Percentiles rank a stretch among this genome's conserved stretches.
These are phyloP conservation scores for Xyrichtys novacula DNA, from an alignment of 2,797 vertebrate genomes.

Conservation along the genomic window DNA sequence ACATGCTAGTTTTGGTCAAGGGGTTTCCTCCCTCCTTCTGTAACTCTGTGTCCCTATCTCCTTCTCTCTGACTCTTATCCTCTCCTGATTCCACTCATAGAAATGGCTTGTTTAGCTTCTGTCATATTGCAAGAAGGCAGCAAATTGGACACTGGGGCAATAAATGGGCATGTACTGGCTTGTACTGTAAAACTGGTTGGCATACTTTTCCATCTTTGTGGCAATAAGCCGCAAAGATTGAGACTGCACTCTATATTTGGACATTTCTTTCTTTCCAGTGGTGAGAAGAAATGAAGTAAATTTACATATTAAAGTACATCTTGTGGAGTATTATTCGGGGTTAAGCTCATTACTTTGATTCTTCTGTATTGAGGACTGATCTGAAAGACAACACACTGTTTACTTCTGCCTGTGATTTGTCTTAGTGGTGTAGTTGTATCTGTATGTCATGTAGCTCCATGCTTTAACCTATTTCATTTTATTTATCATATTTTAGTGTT, in stretches of 20 bases:
- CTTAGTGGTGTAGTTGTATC: too few relatives aligned
- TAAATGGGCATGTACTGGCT: conserved; percentile 45
- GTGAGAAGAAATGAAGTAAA: too few relatives aligned
- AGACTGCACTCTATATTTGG: conserved; percentile 28
- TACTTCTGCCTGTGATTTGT: too few relatives aligned
- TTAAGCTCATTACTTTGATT: too few relatives aligned
- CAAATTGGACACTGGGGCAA: conserved; percentile 61
- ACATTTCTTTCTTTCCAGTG: too few relatives aligned
- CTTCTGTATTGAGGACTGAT: too few relatives aligned
- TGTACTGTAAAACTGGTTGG: conserved; percentile 38
- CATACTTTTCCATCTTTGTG: conserved; percentile 40
- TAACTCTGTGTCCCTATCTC: conserved; percentile 35
- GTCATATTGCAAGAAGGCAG: conserved; percentile 44
- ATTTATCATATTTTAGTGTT: too few relatives aligned
- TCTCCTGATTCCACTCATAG: conserved; percentile 71
- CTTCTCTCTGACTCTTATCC: conserved; percentile 43
- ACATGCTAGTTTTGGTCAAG: conserved; percentile 79
- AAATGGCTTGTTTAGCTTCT: conserved; percentile 62
- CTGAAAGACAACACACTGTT: too few relatives aligned
- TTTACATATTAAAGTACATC: too few relatives aligned
- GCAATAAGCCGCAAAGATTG: conserved; percentile 27
- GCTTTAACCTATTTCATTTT: too few relatives aligned
- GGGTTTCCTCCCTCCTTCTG: conserved; percentile 75
- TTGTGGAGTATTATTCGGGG: too few relatives aligned
- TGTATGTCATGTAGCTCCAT: too few relatives aligned